A percentile compares a stretch with the other conserved stretches of the same genome.
phyloP scores from a whole-genome alignment of 2,888 invertebrate genomes.

The Leucoma salicis region DNA sequence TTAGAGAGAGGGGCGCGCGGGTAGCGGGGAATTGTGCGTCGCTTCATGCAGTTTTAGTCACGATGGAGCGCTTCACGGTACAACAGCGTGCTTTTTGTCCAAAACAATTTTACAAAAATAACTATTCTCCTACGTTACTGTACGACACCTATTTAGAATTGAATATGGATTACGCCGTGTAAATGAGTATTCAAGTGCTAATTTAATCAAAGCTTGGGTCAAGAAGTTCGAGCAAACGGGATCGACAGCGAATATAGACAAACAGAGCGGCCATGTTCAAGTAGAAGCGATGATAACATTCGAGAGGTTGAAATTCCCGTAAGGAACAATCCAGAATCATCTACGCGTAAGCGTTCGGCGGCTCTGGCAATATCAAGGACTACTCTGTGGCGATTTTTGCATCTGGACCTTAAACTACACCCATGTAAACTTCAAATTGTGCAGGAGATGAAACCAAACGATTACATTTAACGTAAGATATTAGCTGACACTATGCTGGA shows the following conservation, averaged over 20 bases:
- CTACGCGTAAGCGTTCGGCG: constrained; percentile 1
- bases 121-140: too few species aligned
- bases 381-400: not conserved
- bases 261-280: not conserved
- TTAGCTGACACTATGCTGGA: constrained; percentile 15
- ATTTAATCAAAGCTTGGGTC: constrained; percentile 1
- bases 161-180: not conserved
- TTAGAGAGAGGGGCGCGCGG: not conserved
- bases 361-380: constrained; percentile 1
- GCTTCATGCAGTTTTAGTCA: too few species aligned
- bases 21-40: not conserved
- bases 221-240: constrained; percentile 1
- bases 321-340: not conserved
- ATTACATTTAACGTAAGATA: constrained; percentile 15
- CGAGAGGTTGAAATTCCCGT: not conserved
- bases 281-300: not conserved
- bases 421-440: constrained; percentile 8
- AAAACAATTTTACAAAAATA: too few species aligned
- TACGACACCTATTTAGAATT: too few species aligned
- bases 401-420: constrained; percentile 11
- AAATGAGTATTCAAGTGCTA: not conserved
- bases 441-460: constrained; percentile 11
- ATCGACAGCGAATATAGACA: not conserved
- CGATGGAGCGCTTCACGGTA: not conserved
- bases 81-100: not conserved